phyloP scores from a whole-genome alignment of 2,888 invertebrate genomes.

The Eilema griseolum region DNA sequence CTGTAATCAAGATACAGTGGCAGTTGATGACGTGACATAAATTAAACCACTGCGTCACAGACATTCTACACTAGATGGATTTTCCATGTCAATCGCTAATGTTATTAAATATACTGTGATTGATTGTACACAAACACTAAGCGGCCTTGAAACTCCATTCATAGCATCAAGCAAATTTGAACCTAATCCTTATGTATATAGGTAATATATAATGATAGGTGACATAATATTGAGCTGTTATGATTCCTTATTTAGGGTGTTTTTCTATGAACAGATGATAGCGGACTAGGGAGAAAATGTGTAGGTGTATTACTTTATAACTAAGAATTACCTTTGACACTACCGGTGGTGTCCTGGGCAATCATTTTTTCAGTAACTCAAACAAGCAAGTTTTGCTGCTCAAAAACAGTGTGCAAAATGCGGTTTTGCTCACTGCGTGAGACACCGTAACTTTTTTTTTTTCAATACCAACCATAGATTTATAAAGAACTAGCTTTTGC shows the following conservation, averaged over 20 bases:
- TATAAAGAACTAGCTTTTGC: too few relatives aligned
- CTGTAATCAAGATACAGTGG: neutral
- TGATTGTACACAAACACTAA: neutral
- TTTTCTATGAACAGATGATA: neutral
- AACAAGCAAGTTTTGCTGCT: too few relatives aligned
- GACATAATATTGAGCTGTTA: neutral
- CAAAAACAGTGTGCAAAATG: too few relatives aligned
- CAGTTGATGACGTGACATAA: neutral
- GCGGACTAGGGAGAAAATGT: neutral
- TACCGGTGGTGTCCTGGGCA: too few relatives aligned
- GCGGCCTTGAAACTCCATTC: neutral
- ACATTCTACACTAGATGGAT: conserved; percentile 44
- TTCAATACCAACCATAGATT: too few relatives aligned
- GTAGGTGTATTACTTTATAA: too few relatives aligned
- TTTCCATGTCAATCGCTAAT: conserved; percentile 59
- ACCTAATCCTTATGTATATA: neutral
- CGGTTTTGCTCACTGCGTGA: too few relatives aligned
- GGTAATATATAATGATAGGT: neutral
- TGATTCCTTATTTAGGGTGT: neutral
- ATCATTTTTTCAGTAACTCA: too few relatives aligned
- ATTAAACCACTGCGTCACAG: neutral
- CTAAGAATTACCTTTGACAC: too few relatives aligned
- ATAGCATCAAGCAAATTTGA: neutral
- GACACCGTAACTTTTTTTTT: too few relatives aligned
- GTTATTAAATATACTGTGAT: conserved; percentile 28